Base-by-base conservation (phyloP, 2,113 vertebrate species). In the Paraplagusia blochii region DNA sequence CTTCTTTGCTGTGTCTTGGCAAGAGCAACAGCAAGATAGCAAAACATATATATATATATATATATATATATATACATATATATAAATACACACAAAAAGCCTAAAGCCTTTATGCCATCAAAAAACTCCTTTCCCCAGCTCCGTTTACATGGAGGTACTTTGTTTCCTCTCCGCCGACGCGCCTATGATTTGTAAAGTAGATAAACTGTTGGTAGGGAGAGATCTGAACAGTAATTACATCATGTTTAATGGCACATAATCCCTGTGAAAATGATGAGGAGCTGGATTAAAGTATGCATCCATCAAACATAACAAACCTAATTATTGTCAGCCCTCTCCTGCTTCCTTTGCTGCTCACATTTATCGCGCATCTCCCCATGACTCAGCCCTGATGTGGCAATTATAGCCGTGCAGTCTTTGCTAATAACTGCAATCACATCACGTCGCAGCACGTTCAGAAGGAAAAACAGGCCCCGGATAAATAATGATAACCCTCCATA, bases 351-450 rank as follows among this genome's bases (percentile, higher is more conserved):
- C 53, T 66, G 72, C 67, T 77, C 73, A 54, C 79, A 69, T 67
- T 67, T 74, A 74, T 76, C 83, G 69, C 60, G 69, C 64, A 58
- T 73, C 74, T 83, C 81, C 55, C 74, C 77, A 74, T 79, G 79
- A 86, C 74, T 87, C 70, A 83, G 36, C 60, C 69, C 69, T 76
- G 79, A 84, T 85, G 82, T 62, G 66, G 72, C 77, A 87, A 87
- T 90, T 87, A 88, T 64, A 79, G 63, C 66, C 10, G 58, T 67
- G 54, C 65, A 81, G 77, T 80, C 68, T 79, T 72, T 63, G 77
- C 76, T 88, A 90, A 88, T 85, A 86, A 86, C 78, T 59, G 78
- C 86, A 82, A 84, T 85, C 76, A 77, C 84, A 83, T 85, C 81
- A 83, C 69, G 67, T 73, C 66, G 63, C 76, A 82, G 82, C 64